Evolutionary conservation across 2,888 invertebrate species (phyloP), one percentile per base, ranked within the genome.

Genomic region (Himalopsyche tibetana): DNA sequence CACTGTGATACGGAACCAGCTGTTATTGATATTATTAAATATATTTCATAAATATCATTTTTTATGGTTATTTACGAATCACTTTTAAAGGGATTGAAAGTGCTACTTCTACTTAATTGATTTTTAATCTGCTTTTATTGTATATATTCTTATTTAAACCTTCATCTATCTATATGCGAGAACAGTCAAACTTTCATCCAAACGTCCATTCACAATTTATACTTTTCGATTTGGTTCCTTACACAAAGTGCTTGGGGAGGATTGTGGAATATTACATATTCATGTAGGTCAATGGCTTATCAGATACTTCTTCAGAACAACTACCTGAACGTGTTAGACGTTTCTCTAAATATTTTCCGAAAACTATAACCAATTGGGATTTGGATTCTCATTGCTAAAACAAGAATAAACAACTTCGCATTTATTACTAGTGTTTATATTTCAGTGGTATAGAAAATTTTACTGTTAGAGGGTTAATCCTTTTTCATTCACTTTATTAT

Each of bases 201-300:
- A 28, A 28, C 28, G 2, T 15, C 15, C 15, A 0, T 15, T 51
- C 12, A 11, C 45, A 9, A 45, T 3, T 0, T 45, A 45, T 45
- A 56, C 56, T 17, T 63, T 63, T n/a, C 2, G 11, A 63, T 19
- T 63, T 63, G 4, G 19, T 15, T 63, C 63, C 8, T 63, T 19
- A 19, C 63, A 6, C 6, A 63, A 63, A 6, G 11, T 63, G 8
- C 19, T 63, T 19, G 19, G 8, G 51, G 51, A 51, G 15, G 19
- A 63, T 28, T 63, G 63, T 63, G 63, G 19, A 63, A 28, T 63
- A 63, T 63, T 63, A 63, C 3, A 19, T 63, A 63, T 63, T 63
- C 63, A 63, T 19, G 19, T 63, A 19, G 63, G 63, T 5, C 63
- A 63, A 63, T 63, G 11, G 63, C 63, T 63, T 63, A 63, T 63